A percentile compares a stretch with the other conserved stretches of the same genome.
phyloP scores from a whole-genome alignment of 1,140 invertebrate species.

The Rhagoletis zephyria region DNA sequence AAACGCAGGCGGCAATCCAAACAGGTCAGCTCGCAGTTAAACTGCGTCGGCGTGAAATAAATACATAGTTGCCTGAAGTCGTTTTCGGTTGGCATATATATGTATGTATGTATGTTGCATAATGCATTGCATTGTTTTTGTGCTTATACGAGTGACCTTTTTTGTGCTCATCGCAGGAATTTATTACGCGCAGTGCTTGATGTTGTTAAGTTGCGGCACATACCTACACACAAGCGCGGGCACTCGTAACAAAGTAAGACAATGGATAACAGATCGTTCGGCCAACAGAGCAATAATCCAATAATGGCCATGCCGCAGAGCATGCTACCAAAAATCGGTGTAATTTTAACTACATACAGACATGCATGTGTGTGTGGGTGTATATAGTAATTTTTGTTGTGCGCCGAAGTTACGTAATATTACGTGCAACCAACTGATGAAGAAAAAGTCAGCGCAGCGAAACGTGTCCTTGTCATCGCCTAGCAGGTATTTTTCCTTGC shows the following conservation, averaged over 20 bases:
- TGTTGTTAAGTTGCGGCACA: neutral
- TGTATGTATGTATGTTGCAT: neutral
- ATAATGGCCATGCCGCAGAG: neutral
- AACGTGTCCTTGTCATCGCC: constrained; percentile 39
- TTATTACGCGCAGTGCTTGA: neutral
- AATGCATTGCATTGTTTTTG: neutral
- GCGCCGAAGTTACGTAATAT: constrained; percentile 27
- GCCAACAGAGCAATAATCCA: constrained; percentile 15
- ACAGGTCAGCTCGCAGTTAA: neutral
- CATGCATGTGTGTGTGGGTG: neutral
- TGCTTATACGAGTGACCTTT: constrained; percentile 4
- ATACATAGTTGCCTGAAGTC: too few relatives aligned
- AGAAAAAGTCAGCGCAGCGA: neutral
- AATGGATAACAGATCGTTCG: neutral
- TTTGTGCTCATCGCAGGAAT: constrained; percentile 33
- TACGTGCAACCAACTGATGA: neutral
- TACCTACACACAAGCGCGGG: neutral
- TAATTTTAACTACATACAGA: neutral
- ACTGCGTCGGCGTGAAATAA: too few relatives aligned
- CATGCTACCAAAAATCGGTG: neutral
- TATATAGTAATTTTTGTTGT: neutral
- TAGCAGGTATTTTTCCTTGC: neutral
- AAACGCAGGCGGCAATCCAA: neutral
- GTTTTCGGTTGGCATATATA: neutral
- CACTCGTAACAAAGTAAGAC: neutral